Evolutionary conservation across 2,113 vertebrate species (phyloP).

Genomic region (Nansenia antarctica): DNA sequence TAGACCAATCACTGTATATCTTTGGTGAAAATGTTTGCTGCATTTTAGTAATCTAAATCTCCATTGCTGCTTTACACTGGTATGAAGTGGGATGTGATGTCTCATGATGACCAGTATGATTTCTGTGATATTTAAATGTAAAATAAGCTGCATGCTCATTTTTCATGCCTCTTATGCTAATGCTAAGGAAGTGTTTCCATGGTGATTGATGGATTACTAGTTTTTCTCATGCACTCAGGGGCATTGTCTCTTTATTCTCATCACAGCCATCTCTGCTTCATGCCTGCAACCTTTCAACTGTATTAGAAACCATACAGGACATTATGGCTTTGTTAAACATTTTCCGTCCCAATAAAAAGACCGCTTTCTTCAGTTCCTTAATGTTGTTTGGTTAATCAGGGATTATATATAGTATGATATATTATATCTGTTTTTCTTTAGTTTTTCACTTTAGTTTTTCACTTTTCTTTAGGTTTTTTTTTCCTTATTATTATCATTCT

Average conservation of each 20-base stretch:
- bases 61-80: slow-evolving; percentile 30
- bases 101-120: slow-evolving; percentile 20
- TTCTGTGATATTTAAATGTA: slow-evolving; percentile 37
- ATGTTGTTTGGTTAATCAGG: slow-evolving; percentile 21
- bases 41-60: background rate
- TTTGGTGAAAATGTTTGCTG: slow-evolving; percentile 2
- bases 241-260: slow-evolving; percentile 1
- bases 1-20: slow-evolving; percentile 51
- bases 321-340: slow-evolving; percentile 41
- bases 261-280: background rate
- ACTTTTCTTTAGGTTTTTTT: too few relatives aligned
- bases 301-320: slow-evolving; percentile 34
- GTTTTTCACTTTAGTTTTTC: too few relatives aligned
- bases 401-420: too few relatives aligned
- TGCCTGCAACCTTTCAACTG: slow-evolving; percentile 24
- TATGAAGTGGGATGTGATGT: background rate
- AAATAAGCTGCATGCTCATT: slow-evolving; percentile 34
- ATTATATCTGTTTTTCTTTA: too few relatives aligned
- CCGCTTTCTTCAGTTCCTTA: slow-evolving; percentile 18
- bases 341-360: slow-evolving; percentile 53
- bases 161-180: background rate
- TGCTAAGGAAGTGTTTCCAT: background rate
- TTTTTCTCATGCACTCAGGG: slow-evolving; percentile 15
- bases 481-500: too few relatives aligned
- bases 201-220: slow-evolving; percentile 7